Evolutionary conservation across 2,113 vertebrate genomes (phyloP).

Genomic region (Anolis carolinensis): DNA sequence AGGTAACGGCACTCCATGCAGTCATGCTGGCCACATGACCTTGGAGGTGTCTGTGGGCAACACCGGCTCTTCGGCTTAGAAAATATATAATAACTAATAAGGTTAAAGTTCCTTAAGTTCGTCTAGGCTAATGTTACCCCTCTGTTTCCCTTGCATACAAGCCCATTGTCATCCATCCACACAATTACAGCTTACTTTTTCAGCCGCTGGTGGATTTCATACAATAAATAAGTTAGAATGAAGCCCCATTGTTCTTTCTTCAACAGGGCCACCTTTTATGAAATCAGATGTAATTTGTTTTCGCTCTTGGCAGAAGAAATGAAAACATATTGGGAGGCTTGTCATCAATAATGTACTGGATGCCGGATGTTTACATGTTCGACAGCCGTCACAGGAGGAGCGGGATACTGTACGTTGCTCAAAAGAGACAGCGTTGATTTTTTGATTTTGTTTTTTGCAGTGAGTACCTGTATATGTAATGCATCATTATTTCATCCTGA

Average conservation of each 20-base stretch:
- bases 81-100: too few relatives aligned
- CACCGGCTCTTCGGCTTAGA: too few relatives aligned
- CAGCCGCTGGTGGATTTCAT: constrained; percentile 38
- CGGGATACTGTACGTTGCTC: background rate
- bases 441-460: background rate
- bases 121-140: too few relatives aligned
- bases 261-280: constrained; percentile 46
- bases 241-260: constrained; percentile 20
- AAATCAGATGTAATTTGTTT: constrained; percentile 50
- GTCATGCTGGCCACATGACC: too few relatives aligned
- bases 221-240: constrained; percentile 48
- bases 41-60: too few relatives aligned
- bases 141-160: background rate
- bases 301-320: constrained; percentile 43
- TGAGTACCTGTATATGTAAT: constrained; percentile 23
- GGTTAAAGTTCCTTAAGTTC: too few relatives aligned
- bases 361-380: constrained; percentile 38
- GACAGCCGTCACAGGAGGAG: constrained; percentile 5
- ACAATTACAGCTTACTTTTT: background rate
- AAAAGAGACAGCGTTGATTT: background rate
- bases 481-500: constrained; percentile 39
- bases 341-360: constrained; percentile 31
- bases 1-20: too few relatives aligned
- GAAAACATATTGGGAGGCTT: constrained; percentile 35
- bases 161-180: background rate